phyloP scores from a whole-genome alignment of 1,140 invertebrate genomes.

The Mya arenaria region DNA sequence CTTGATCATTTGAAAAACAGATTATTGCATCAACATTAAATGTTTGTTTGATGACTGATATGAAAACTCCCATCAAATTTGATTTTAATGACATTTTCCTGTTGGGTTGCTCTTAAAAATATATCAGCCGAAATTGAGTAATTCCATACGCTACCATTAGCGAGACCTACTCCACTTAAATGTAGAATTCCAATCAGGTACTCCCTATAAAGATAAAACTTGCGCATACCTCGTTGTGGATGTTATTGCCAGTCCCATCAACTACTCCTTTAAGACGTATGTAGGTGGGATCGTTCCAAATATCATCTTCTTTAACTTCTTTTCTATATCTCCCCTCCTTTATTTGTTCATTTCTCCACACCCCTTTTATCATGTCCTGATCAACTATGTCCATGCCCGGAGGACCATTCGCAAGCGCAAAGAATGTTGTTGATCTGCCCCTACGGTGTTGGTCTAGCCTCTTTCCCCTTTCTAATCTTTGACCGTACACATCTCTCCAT shows the following conservation, averaged over 20 bases:
- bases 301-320: not conserved
- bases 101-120: too few relatives aligned
- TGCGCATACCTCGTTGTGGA: conserved; percentile 14
- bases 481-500: conserved; percentile 12
- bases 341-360: conserved; percentile 6
- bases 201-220: too few relatives aligned
- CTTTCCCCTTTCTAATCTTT: conserved; percentile 4
- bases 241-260: conserved; percentile 5
- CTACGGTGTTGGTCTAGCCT: not conserved
- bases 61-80: too few relatives aligned
- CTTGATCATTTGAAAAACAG: too few relatives aligned
- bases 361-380: not conserved
- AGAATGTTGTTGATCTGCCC: conserved; percentile 5
- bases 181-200: too few relatives aligned
- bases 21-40: too few relatives aligned
- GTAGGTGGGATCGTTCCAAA: not conserved
- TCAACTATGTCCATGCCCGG: conserved; percentile 44
- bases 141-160: too few relatives aligned
- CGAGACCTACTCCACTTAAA: too few relatives aligned
- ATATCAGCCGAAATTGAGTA: too few relatives aligned
- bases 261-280: conserved; percentile 8
- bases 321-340: not conserved
- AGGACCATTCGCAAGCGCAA: conserved; percentile 36
- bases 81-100: too few relatives aligned
- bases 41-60: too few relatives aligned